Evolutionary conservation across 2,113 vertebrate species (phyloP).

Genomic region (Albula goreensis): DNA sequence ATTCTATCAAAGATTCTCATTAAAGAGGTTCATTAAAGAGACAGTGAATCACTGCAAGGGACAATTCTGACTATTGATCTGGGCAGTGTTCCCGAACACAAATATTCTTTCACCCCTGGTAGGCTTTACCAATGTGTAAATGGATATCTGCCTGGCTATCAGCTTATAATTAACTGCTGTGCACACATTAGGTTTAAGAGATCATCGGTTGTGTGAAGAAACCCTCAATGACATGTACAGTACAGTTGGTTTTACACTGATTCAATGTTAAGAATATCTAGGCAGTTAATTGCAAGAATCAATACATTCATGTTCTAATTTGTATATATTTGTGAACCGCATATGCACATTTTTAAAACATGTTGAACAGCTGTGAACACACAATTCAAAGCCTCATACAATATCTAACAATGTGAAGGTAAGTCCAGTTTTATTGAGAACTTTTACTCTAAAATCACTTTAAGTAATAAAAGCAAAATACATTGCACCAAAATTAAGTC

Average conservation of each 20-base stretch:
- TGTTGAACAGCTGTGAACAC: too few relatives aligned
- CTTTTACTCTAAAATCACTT: too few relatives aligned
- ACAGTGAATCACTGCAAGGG: constrained; percentile 28
- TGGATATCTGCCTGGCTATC: neutral
- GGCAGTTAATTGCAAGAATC: neutral
- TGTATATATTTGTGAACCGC: too few relatives aligned
- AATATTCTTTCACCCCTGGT: neutral
- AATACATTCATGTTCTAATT: neutral
- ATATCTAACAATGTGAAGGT: too few relatives aligned
- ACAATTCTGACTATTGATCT: constrained; percentile 15
- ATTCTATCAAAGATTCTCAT: constrained; percentile 26
- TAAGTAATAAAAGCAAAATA: too few relatives aligned
- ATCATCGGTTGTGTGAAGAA: too few relatives aligned
- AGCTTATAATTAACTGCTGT: neutral
- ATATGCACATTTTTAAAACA: too few relatives aligned
- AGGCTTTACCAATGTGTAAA: constrained; percentile 9
- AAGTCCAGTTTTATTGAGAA: too few relatives aligned
- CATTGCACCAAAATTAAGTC: too few relatives aligned
- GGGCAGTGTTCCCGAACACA: neutral
- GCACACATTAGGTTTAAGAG: neutral
- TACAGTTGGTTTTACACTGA: neutral
- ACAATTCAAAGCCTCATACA: too few relatives aligned
- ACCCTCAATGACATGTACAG: neutral
- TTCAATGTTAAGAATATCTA: neutral
- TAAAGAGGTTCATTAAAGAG: constrained; percentile 27